Evolutionary conservation across 2,888 invertebrate genomes (phyloP), one percentile per base, ranked within the genome.

Genomic region (Drosophila phalerata): DNA sequence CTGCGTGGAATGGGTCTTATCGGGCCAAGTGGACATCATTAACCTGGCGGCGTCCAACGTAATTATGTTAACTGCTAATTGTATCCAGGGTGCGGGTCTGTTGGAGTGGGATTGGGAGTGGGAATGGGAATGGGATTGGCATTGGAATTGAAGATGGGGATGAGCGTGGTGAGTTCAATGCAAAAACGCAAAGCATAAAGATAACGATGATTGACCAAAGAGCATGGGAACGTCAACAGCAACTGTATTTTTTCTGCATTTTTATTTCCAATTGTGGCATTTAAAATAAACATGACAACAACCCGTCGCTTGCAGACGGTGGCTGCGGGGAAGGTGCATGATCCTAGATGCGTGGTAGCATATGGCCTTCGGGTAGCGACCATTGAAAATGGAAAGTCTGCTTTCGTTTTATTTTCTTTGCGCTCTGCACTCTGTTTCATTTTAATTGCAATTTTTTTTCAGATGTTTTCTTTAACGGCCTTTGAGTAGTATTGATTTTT

Each of bases 61-160:
- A 84, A 84, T 84, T 84, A 77, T 69, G 67, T 66, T 69, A 79
- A 74, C 82, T 76, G 88, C 82, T 84, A 87, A 87, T 84, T 84
- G 87, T 67, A 65, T 68, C 61, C 38, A 72, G 55, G 48, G 42
- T 38, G 45, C 34, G 45, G 55, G 47, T 25, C 13, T 43, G 11
- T 49, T 22, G 40, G 25, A 10, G 32, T 30, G 34, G 45, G 15
- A 48, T 2, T 22, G 25, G 2, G 3, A 25, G 38, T 34, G 37
- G 19, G 38, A 17, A n/a, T 30, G 40, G n/a, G n/a, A 10, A 0
- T 32, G 10, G 10, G 32, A 10, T 10, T n/a, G 45, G 17, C 15
- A 30, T 30, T 30, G 30, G 30, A 5, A 28, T 28, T 28, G 28
- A 28, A 28, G 30, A 30, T 30, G 30, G 30, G 30, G 9, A 10